Evolutionary conservation across 2,888 invertebrate species (phyloP).

Genomic region (Biston stratarius): DNA sequence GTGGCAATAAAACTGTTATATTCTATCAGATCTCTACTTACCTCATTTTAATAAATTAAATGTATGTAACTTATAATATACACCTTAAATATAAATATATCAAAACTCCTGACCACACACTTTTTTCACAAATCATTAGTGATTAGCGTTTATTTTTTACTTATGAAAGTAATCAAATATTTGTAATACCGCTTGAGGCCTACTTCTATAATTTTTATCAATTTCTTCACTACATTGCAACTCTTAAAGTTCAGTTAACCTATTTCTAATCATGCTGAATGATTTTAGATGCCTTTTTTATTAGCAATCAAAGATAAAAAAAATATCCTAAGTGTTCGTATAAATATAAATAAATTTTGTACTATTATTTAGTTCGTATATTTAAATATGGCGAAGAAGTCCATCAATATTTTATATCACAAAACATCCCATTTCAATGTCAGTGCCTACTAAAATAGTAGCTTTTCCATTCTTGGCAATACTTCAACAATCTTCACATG

Average conservation of each 20-base stretch:
- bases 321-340: slow-evolving; percentile 43
- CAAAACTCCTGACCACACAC: neutral
- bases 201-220: neutral
- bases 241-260: neutral
- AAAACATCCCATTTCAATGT: slow-evolving; percentile 47
- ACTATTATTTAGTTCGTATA: slow-evolving; percentile 67
- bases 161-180: neutral
- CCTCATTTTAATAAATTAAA: slow-evolving; percentile 45
- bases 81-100: slow-evolving; percentile 9
- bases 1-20: slow-evolving; percentile 45
- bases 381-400: slow-evolving; percentile 59
- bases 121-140: neutral
- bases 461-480: slow-evolving; percentile 40
- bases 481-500: slow-evolving; percentile 2
- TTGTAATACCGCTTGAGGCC: neutral
- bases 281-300: slow-evolving; percentile 1
- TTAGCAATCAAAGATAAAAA: slow-evolving; percentile 7
- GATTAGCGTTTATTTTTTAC: neutral
- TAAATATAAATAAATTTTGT: slow-evolving; percentile 64
- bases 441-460: slow-evolving; percentile 57
- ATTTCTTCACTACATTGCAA: slow-evolving; percentile 1
- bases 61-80: slow-evolving; percentile 22
- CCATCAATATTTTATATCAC: slow-evolving; percentile 58
- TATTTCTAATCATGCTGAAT: neutral
- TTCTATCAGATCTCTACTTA: slow-evolving; percentile 33